Percentiles rank a stretch among this genome's conserved stretches.
phyloP scores from a whole-genome alignment of 2,888 invertebrate genomes.

The Diabrotica balteata region DNA sequence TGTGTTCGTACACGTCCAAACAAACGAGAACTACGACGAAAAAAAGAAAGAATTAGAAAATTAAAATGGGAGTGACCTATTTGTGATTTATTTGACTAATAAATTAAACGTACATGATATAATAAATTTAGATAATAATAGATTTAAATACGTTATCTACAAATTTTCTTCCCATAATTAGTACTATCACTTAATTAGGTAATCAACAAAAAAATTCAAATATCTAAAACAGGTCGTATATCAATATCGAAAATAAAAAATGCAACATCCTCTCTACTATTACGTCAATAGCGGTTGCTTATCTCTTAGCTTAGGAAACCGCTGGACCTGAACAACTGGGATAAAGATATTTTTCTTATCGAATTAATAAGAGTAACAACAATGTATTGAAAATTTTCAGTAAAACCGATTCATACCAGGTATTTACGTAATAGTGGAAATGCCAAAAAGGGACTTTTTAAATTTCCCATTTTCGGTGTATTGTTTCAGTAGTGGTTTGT shows the following conservation, averaged over 20 bases:
- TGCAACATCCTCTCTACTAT: not conserved
- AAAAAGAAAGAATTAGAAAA: too few relatives aligned
- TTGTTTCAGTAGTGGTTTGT: too few relatives aligned
- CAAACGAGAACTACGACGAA: too few relatives aligned
- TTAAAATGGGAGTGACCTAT: too few relatives aligned
- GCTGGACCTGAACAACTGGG: conserved; percentile 1
- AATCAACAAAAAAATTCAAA: too few relatives aligned
- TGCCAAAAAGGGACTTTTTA: too few relatives aligned
- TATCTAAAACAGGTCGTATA: too few relatives aligned
- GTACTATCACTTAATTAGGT: too few relatives aligned
- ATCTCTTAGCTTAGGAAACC: conserved; percentile 5
- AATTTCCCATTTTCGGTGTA: too few relatives aligned
- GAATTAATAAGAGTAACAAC: not conserved
- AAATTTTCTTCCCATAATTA: not conserved
- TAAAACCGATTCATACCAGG: not conserved
- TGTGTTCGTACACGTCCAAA: too few relatives aligned
- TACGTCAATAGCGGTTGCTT: conserved; percentile 12
- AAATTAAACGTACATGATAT: not conserved
- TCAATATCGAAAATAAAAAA: not conserved
- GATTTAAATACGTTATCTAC: not conserved
- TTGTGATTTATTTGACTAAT: too few relatives aligned
- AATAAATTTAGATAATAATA: not conserved
- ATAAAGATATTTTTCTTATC: not conserved
- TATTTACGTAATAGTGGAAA: too few relatives aligned
- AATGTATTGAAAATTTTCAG: not conserved